A percentile compares a stretch with the other conserved stretches of the same genome.
Evolutionary conservation across 2,888 invertebrate species (phyloP).

Genomic region (Villa cingulata): DNA sequence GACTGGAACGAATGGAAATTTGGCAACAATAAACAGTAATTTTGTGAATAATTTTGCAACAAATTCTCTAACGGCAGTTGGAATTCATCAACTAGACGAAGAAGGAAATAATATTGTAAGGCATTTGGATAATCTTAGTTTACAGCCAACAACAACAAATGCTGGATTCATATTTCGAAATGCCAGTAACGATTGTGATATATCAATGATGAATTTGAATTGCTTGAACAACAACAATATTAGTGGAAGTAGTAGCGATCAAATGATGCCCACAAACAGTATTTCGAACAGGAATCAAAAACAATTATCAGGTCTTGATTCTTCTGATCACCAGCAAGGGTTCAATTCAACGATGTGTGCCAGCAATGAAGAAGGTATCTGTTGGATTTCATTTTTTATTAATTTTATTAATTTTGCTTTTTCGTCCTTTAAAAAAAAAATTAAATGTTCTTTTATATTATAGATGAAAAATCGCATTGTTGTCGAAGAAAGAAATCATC

Average conservation of each 20-base stretch:
- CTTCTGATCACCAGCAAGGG: background rate
- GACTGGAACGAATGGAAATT: slow-evolving; percentile 1
- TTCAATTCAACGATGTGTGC: slow-evolving; percentile 8
- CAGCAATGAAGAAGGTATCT: slow-evolving; percentile 14
- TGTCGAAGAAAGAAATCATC: slow-evolving; percentile 22
- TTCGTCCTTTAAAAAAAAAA: too few relatives aligned
- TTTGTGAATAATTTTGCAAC: slow-evolving; percentile 10
- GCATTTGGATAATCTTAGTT: background rate
- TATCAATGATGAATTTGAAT: too few relatives aligned
- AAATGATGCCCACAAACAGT: slow-evolving; percentile 9
- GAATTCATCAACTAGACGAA: background rate
- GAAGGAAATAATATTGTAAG: background rate
- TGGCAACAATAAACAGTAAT: slow-evolving; percentile 13
- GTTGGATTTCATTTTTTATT: too few relatives aligned
- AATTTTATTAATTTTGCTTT: slow-evolving; percentile 2
- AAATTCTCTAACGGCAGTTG: background rate
- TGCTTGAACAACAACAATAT: too few relatives aligned
- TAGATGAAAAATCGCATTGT: slow-evolving; percentile 21
- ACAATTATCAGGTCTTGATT: background rate
- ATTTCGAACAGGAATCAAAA: slow-evolving; percentile 11
- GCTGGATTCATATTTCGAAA: background rate
- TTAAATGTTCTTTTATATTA: too few relatives aligned
- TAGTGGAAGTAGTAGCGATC: background rate
- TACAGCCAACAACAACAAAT: background rate
- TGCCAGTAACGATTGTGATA: too few relatives aligned